Evolutionary conservation across 2,113 vertebrate species (phyloP).

Genomic region (Tyto alba): DNA sequence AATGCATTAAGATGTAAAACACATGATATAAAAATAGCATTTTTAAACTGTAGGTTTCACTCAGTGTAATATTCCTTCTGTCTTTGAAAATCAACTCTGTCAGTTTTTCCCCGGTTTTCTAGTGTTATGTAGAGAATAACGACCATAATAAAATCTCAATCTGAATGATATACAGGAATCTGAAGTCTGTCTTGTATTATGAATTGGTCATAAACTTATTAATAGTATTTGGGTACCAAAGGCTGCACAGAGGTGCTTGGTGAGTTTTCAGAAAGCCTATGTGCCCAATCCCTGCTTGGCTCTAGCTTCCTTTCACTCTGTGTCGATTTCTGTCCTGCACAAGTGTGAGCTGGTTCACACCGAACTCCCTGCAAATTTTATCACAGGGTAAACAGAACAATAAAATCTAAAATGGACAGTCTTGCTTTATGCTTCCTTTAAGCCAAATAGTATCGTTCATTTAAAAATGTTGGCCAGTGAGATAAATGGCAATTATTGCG

Average conservation of each 20-base stretch:
- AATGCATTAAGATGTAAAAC: not conserved
- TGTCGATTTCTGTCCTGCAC: not conserved
- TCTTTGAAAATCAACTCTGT: not conserved
- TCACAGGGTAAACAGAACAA: not conserved
- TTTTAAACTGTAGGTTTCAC: not conserved
- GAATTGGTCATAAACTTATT: not conserved
- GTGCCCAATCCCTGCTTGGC: not conserved
- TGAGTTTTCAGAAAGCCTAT: not conserved
- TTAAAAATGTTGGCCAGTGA: not conserved
- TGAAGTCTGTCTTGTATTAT: not conserved
- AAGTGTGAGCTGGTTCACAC: not conserved
- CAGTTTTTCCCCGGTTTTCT: not conserved
- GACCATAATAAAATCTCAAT: not conserved
- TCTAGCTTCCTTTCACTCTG: not conserved
- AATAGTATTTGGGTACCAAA: not conserved
- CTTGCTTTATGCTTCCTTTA: not conserved
- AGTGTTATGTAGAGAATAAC: not conserved
- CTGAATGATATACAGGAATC: not conserved
- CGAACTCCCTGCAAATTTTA: not conserved
- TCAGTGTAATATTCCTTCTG: not conserved
- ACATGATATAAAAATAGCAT: not conserved
- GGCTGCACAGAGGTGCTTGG: not conserved
- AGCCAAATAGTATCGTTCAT: not conserved
- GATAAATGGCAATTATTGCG: not conserved
- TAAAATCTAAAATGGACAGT: not conserved